A percentile compares a stretch with the other conserved stretches of the same genome.
These are phyloP conservation scores for Remorina albescens DNA, from an alignment of 2,797 vertebrate species.

Conservation along the genomic window DNA sequence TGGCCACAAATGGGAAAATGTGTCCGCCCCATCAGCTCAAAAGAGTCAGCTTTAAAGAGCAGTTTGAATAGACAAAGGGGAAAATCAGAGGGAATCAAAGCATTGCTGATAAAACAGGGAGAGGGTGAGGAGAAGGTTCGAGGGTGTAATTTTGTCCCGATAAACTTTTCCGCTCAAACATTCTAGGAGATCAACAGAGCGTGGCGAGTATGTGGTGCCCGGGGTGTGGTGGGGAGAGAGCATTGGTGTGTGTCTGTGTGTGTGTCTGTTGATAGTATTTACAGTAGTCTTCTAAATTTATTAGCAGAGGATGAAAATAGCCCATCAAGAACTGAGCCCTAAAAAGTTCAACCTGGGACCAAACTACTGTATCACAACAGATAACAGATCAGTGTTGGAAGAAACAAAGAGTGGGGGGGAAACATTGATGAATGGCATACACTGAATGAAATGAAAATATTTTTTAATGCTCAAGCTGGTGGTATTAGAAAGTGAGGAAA, in stretches of 20 bases:
- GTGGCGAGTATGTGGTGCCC: conserved; percentile 58
- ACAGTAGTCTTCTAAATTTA: conserved; percentile 59
- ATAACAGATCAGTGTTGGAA: conserved; percentile 37
- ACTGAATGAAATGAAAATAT: conserved; percentile 10
- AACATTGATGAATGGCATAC: conserved; percentile 15
- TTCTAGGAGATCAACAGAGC: conserved; percentile 75
- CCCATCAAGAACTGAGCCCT: conserved; percentile 48
- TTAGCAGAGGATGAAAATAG: conserved; percentile 49
- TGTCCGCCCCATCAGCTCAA: conserved; percentile 31
- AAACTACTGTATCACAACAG: conserved; percentile 50
- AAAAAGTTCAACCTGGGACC: conserved; percentile 28
- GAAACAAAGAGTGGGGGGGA: conserved; percentile 24
- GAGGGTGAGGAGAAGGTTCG: conserved; percentile 46
- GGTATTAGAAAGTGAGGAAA: conserved; percentile 36
- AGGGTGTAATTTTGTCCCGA: conserved; percentile 71
- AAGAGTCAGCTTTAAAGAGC: conserved; percentile 29
- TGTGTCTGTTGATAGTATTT: conserved; percentile 47
- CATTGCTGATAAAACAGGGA: conserved; percentile 24
- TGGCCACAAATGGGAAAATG: conserved; percentile 45
- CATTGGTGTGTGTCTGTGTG: conserved; percentile 18
- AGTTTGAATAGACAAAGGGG: conserved; percentile 54
- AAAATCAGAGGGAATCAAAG: conserved; percentile 41
- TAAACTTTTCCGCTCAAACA: conserved; percentile 77
- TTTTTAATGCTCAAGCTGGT: conserved; percentile 46
- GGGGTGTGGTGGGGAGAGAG: conserved; percentile 50